These are phyloP conservation scores for Gallinago nigripennis DNA, from an alignment of 2,797 vertebrate species.

Conservation along the genomic window DNA sequence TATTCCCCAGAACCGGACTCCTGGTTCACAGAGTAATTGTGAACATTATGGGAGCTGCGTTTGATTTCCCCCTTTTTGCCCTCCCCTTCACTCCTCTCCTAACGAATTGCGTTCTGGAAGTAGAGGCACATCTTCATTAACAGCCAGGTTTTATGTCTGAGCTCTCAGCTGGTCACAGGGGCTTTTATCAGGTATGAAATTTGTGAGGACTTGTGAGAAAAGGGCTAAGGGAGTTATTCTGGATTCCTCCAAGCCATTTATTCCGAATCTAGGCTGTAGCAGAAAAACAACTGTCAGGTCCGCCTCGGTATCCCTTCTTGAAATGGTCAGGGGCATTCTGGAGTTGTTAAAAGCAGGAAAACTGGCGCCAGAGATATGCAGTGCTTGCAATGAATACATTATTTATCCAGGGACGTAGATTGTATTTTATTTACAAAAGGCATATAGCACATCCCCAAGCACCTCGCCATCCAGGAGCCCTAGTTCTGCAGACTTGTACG, in stretches of 20 bases:
- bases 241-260: not conserved
- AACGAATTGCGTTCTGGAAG: not conserved
- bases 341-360: not conserved
- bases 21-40: slow-evolving; percentile 16
- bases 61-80: slow-evolving; percentile 4
- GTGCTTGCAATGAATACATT: not conserved
- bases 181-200: not conserved
- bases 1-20: slow-evolving; percentile 56
- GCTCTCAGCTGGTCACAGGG: not conserved
- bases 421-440: not conserved
- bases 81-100: slow-evolving; percentile 14
- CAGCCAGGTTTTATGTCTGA: not conserved
- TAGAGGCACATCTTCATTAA: slow-evolving; percentile 50
- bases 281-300: not conserved
- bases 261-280: slow-evolving; percentile 8
- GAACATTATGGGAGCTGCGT: not conserved
- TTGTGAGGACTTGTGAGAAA: not conserved
- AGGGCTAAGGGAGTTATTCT: not conserved
- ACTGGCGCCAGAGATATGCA: not conserved
- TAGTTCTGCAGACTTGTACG: not conserved
- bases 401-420: not conserved
- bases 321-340: not conserved
- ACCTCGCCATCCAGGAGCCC: not conserved
- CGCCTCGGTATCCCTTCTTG: not conserved
- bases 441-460: not conserved